Conservation (phyloP, 2,113 vertebrate species). For the Cathartes aura region DNA sequence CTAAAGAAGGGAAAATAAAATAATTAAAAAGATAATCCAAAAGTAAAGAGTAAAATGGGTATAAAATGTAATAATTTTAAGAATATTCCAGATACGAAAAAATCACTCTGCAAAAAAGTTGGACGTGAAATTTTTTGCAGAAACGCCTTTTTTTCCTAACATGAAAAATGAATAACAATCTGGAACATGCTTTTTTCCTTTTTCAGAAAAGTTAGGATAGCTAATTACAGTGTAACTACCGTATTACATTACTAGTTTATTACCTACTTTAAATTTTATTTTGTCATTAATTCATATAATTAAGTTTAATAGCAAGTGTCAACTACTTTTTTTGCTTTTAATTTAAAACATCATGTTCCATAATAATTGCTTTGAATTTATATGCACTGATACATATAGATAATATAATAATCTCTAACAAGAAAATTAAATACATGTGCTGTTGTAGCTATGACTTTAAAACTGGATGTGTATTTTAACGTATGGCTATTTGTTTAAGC, state of each 20-base stretch:
- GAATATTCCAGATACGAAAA: background rate
- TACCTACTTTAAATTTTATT: background rate
- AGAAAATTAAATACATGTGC: background rate
- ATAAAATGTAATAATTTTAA: background rate
- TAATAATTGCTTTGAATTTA: background rate
- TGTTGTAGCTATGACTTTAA: background rate
- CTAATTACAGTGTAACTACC: background rate
- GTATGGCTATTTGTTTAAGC: background rate
- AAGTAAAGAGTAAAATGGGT: background rate
- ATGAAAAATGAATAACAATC: background rate
- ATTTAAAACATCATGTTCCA: background rate
- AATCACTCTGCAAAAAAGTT: background rate
- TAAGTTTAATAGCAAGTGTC: background rate
- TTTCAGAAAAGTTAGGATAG: background rate
- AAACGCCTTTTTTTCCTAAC: background rate
- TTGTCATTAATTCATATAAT: background rate
- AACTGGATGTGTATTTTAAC: background rate
- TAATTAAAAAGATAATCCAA: background rate
- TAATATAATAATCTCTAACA: background rate
- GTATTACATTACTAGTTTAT: background rate
- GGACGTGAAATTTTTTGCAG: background rate
- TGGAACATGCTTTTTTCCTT: background rate
- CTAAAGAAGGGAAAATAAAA: conserved; percentile 74
- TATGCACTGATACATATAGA: background rate
- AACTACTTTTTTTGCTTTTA: background rate